Evolutionary conservation across 2,113 vertebrate genomes (phyloP), one percentile per base, ranked within the genome.

Genomic region (Madoqua kirkii): DNA sequence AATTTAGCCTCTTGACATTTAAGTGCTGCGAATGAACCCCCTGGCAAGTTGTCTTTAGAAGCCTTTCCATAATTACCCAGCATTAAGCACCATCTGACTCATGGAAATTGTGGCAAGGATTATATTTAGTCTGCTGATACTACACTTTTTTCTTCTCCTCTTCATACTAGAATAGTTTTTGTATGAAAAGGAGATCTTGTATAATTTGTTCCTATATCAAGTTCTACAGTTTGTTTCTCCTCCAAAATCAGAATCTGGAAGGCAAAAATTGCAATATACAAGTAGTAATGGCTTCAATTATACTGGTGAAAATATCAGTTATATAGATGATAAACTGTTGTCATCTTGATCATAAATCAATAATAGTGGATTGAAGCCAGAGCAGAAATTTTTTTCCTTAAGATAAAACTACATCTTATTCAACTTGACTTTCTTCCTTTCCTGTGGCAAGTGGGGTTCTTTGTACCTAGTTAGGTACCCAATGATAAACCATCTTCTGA

Each of bases 101-200:
- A 97, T 97, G 98, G 97, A 97, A 97, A 98, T 89, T 97, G 87
- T 95, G 97, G 93, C 84, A 98, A 96, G 94, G 93, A 88, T 97
- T 98, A 97, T 98, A 98, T 97, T 98, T 98, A 98, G 95, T 98
- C 84, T 97, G 96, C 97, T 97, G 98, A 98, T 93, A 57, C 79
- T 71, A 93, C 96, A 84, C 54, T 96, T 97, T 95, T 88, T 96
- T 90, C 76, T 71, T 17, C n/a, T 96, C 93, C 96, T 97, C 86
- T 87, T 96, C 74, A 52, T n/a, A 91, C 83, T n/a, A n/a, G 89
- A 96, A 90, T 78, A 76, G 2, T 85, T 97, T 94, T 94, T 84
- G 40, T 96, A 79, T 87, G 88, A 98, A 98, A 95, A 96, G 40
- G 78, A 36, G 40, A 87, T 92, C n/a, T 89, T 89, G 60, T 48